phyloP scores from a whole-genome alignment of 2,797 vertebrate species.

The Bovichtus variegatus region DNA sequence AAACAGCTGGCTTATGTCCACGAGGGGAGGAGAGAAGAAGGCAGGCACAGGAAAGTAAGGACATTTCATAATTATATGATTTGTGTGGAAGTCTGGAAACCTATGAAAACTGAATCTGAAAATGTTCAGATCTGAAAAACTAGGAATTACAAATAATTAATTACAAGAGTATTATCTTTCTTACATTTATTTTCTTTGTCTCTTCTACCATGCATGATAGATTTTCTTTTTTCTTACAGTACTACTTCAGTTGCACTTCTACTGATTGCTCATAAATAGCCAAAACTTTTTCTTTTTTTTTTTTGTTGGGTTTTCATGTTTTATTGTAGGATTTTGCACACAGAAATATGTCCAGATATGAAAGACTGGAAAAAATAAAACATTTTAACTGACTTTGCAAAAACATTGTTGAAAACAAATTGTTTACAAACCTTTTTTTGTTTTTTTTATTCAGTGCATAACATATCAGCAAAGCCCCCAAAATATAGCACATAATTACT shows the following conservation, averaged over 20 bases:
- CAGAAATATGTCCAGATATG: no score
- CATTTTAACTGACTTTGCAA: no score
- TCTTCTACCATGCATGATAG: not conserved
- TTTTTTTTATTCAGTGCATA: no score
- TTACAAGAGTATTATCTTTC: not conserved
- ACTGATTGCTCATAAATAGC: not conserved
- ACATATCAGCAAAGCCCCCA: no score
- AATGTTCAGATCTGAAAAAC: slow-evolving; percentile 16
- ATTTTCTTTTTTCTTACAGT: not conserved
- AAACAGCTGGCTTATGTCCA: slow-evolving; percentile 69
- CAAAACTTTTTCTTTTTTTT: not conserved
- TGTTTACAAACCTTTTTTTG: no score
- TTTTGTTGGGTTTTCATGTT: no score
- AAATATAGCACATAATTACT: no score
- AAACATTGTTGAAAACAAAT: no score
- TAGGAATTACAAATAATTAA: not conserved
- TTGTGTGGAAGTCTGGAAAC: slow-evolving; percentile 34
- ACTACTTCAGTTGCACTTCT: not conserved
- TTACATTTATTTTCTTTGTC: not conserved
- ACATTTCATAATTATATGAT: slow-evolving; percentile 56
- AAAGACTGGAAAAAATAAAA: no score
- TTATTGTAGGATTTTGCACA: no score
- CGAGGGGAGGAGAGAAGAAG: slow-evolving; percentile 37
- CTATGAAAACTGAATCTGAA: slow-evolving; percentile 23
- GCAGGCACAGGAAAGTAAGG: slow-evolving; percentile 52